Base-by-base conservation (phyloP, 2,888 invertebrate species). In the Eurois occulta region DNA sequence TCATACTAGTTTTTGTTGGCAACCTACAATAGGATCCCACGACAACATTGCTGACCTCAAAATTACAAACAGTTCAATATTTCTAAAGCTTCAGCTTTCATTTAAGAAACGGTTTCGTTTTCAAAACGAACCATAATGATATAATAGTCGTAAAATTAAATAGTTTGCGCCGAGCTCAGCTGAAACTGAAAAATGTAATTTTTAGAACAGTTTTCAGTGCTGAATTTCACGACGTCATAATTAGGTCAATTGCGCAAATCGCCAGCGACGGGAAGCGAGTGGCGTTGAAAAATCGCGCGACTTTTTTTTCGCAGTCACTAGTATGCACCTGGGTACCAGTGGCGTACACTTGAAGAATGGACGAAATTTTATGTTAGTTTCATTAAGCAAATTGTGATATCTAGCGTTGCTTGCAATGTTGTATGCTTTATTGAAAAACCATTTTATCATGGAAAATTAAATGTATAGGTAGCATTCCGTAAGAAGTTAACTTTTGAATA, bases 161-260 rank as follows among this genome's bases (percentile, higher is more conserved):
- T 81, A 77, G 84, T 86, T 75, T 48, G 48, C 38, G 68, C 69
- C 62, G 43, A 83, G 76, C 75, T 64, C 72, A 66, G 76, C 75
- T 81, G 58, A 65, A 84, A 86, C 48, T 82, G 71, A 76, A 80
- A 86, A 86, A 81, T 78, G 10, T 70, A 84, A 77, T 86, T 88
- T 85, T 86, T 78, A 75, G 75, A 86, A 86, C 80, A 73, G 72
- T 83, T 85, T 88, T 83, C 83, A 87, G 75, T 78, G 86, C 76
- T 84, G 78, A 84, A 86, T 87, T 84, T 85, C 78, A 69, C 80
- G 77, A 78, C 77, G 77, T 75, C 81, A 87, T 91, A 91, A 91
- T 91, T 91, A 87, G 91, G 91, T 90, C 90, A 91, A 91, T 90
- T 89, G 91, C 84, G 78, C 80, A 83, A 91, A 90, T 88, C 86